A percentile compares a stretch with the other conserved stretches of the same genome.
These are phyloP conservation scores for Phortica okadai DNA, from an alignment of 2,888 invertebrate species.

Conservation along the genomic window DNA sequence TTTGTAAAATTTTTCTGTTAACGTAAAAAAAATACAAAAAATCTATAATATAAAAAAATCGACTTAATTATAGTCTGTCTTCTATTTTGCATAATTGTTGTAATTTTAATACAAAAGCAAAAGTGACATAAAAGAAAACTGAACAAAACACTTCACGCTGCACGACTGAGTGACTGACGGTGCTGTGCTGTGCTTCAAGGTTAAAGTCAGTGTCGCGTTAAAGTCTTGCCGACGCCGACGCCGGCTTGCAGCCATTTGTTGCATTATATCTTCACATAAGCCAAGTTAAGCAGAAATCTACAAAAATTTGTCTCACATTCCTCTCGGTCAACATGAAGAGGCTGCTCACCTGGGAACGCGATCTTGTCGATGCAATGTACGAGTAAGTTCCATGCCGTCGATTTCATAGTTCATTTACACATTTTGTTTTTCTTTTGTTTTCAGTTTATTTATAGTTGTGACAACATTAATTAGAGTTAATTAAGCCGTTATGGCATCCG, in stretches of 20 bases:
- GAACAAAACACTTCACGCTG: not conserved
- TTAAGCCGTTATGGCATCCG: not conserved
- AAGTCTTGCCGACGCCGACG: conserved; percentile 1
- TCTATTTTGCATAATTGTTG: not conserved
- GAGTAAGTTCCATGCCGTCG: conserved; percentile 63
- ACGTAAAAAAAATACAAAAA: conserved; percentile 48
- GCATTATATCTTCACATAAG: not conserved
- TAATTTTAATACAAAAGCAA: not conserved
- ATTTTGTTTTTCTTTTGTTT: conserved; percentile 4
- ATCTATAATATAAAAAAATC: conserved; percentile 12
- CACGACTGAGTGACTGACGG: not conserved
- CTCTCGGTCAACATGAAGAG: conserved; percentile 68
- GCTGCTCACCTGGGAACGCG: conserved; percentile 73
- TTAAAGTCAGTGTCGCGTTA: conserved; percentile 21
- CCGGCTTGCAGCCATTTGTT: not conserved
- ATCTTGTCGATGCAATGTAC: conserved; percentile 73
- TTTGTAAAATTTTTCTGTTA: conserved; percentile 51
- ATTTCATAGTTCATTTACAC: conserved; percentile 20
- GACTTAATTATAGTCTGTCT: too few species aligned
- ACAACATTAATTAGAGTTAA: conserved; percentile 19
- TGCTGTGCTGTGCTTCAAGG: not conserved
- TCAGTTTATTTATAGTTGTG: conserved; percentile 16
- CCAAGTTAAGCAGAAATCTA: conserved; percentile 24
- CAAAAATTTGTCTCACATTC: conserved; percentile 46
- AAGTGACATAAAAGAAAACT: not conserved